Percentiles rank a stretch among this genome's conserved stretches.
phyloP scores from a whole-genome alignment of 2,888 invertebrate species.

The Microctonus aethiopoides region DNA sequence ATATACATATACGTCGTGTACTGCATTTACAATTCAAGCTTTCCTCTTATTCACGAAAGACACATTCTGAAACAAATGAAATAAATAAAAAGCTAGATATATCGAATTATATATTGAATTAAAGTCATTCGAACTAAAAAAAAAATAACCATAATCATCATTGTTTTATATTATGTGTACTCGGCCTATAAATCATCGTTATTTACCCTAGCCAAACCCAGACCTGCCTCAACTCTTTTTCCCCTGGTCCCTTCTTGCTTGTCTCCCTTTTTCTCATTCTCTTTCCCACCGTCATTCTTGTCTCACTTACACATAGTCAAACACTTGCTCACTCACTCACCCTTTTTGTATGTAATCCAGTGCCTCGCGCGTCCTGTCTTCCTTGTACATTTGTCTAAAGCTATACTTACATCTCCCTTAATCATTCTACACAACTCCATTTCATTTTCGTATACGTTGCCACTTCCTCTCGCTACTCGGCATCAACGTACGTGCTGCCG shows the following conservation, averaged over 20 bases:
- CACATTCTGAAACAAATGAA: background rate
- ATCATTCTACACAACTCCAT: constrained; percentile 35
- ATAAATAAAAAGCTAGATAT: background rate
- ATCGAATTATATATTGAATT: background rate
- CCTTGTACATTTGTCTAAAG: constrained; percentile 28
- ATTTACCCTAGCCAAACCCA: constrained; percentile 55
- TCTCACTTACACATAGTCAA: constrained; percentile 35
- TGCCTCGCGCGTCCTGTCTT: constrained; percentile 36
- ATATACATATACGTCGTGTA: too few relatives aligned
- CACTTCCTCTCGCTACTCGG: constrained; percentile 41
- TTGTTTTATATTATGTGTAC: too few relatives aligned
- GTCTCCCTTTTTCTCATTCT: constrained; percentile 34
- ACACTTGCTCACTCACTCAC: constrained; percentile 21
- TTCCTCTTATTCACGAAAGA: background rate
- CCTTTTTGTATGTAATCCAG: constrained; percentile 12
- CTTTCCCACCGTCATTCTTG: constrained; percentile 28
- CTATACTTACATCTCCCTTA: constrained; percentile 33
- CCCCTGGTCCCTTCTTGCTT: constrained; percentile 42
- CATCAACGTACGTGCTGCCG: constrained; percentile 58
- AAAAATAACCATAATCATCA: background rate
- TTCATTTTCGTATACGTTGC: constrained; percentile 42
- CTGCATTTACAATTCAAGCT: too few relatives aligned
- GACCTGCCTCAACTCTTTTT: constrained; percentile 50
- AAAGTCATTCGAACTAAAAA: background rate
- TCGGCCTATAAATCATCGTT: constrained; percentile 46